Conservation (phyloP, 2,888 invertebrate species). For the Clunio marinus region DNA sequence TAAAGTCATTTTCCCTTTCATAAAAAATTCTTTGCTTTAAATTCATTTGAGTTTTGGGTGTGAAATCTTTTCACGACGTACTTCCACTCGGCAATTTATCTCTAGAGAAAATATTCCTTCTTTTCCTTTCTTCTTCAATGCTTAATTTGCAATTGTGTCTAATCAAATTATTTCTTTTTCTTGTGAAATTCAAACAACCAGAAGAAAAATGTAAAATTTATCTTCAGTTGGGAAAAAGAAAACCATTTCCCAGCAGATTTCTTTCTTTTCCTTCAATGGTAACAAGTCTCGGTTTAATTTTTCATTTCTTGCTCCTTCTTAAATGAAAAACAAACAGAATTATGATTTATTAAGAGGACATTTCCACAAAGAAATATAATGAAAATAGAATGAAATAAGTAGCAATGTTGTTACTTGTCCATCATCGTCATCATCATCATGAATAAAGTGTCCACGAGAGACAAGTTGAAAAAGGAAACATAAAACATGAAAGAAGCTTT, state of each 20-base stretch:
- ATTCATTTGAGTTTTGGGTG: no score
- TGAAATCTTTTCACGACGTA: no score
- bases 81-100: no score
- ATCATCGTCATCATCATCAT: background rate
- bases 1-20: no score
- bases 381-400: no score
- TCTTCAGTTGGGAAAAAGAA: no score
- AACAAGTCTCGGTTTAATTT: background rate
- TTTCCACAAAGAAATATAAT: background rate
- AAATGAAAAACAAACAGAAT: slow-evolving; percentile 10
- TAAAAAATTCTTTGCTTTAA: no score
- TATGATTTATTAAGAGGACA: background rate
- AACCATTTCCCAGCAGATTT: background rate
- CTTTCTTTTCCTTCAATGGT: background rate
- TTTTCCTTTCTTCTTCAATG: no score
- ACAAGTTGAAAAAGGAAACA: background rate
- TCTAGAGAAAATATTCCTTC: no score
- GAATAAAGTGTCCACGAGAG: background rate
- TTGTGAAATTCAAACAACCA: no score
- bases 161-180: background rate
- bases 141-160: no score
- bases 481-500: no score
- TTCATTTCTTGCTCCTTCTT: background rate
- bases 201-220: background rate
- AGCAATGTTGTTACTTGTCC: background rate